Percentiles rank a stretch among this genome's conserved stretches.
Conservation (phyloP, 2,888 invertebrate species). For the Pheosia gnoma region DNA sequence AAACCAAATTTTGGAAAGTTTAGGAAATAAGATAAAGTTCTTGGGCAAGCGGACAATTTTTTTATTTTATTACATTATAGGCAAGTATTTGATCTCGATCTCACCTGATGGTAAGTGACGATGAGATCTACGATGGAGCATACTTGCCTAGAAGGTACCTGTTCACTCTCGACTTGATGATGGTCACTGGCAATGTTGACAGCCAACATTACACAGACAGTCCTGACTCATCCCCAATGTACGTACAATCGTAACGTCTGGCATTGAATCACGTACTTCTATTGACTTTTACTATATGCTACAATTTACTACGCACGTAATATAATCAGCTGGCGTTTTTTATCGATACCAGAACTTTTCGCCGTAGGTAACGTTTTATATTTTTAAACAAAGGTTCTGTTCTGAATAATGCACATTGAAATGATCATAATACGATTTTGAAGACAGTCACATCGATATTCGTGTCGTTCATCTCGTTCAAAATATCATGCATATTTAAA, state of each 20-base stretch:
- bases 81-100: no score
- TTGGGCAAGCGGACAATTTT: no score
- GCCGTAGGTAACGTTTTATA: background rate
- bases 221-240: background rate
- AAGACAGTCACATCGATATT: background rate
- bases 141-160: no score
- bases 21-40: background rate
- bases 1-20: background rate
- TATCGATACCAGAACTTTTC: background rate
- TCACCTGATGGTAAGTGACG: no score
- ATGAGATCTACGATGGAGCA: no score
- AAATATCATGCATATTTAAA: background rate
- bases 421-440: no score
- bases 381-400: background rate
- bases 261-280: background rate
- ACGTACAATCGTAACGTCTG: background rate
- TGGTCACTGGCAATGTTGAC: background rate
- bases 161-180: no score
- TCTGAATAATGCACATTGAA: background rate
- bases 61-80: no score
- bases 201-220: slow-evolving; percentile 1
- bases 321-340: background rate
- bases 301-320: slow-evolving; percentile 2
- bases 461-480: background rate
- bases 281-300: slow-evolving; percentile 2